phyloP scores from a whole-genome alignment of 2,888 invertebrate species.

The Drosophila anomelani region DNA sequence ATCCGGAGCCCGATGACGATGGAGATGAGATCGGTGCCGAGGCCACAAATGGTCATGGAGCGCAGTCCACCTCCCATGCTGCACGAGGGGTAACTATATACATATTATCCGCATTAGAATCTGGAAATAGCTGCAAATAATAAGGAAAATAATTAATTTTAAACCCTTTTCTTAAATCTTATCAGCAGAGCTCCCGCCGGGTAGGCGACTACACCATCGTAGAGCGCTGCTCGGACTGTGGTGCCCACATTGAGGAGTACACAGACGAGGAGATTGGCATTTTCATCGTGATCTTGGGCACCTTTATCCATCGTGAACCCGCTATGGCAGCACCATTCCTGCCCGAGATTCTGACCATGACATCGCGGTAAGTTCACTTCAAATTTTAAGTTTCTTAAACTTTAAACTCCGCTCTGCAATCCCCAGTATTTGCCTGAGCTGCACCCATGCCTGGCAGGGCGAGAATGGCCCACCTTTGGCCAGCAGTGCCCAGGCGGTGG shows the following conservation, averaged over 20 bases:
- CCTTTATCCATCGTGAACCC: constrained; percentile 98
- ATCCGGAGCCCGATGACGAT: constrained; percentile 77
- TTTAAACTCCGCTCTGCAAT: not conserved
- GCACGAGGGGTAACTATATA: constrained; percentile 57
- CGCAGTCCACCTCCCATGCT: constrained; percentile 44
- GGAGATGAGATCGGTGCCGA: constrained; percentile 65
- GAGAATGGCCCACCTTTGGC: constrained; percentile 95
- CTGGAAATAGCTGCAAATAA: not conserved
- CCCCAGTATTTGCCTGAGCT: constrained; percentile 86
- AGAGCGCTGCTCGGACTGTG: constrained; percentile 93
- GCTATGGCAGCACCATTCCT: constrained; percentile 96
- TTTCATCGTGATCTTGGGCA: constrained; percentile 96
- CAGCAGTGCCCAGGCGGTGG: constrained; percentile 97
- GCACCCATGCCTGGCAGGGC: constrained; percentile 95
- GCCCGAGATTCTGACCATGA: constrained; percentile 94
- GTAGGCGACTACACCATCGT: constrained; percentile 90
- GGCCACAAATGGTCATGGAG: constrained; percentile 69
- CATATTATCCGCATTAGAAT: not conserved
- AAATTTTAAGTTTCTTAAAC: not conserved
- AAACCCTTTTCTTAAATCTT: not conserved
- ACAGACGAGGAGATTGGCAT: constrained; percentile 98
- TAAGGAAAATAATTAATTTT: not conserved
- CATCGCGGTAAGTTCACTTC: constrained; percentile 89
- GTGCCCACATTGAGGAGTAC: constrained; percentile 94
- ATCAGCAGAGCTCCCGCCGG: constrained; percentile 86